Base-by-base conservation (phyloP, 2,797 vertebrate genomes). In the Silurus aristotelis region DNA sequence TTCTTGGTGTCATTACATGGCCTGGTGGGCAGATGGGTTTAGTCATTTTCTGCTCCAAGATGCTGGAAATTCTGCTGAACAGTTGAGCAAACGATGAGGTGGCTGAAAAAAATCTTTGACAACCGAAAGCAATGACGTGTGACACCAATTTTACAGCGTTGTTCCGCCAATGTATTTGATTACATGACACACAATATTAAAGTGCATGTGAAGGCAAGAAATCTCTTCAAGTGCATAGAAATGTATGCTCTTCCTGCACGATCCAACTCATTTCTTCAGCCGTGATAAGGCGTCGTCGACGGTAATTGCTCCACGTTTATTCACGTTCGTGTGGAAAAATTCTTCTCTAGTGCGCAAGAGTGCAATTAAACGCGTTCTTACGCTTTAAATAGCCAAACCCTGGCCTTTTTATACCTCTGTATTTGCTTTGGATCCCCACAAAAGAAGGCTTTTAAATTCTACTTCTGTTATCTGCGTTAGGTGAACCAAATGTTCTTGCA, bases 1-100 rank as follows among this genome's bases (percentile, higher is more conserved):
- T 93, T 94, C 93, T 94, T 92, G 86, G 91, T 92, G 92, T 94
- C 92, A 95, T 95, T 95, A 93, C 94, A 95, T 88, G 92, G 94
- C 90, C 92, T 90, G 92, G 91, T 93, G 93, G 92, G 91, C 92
- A 94, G 93, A 95, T 91, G 93, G 93, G 92, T 92, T 88, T 91
- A 83, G 91, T 91, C 92, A 93, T 93, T 92, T 87, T 93, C 92
- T 93, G 93, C 91, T 93, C 92, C 92, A 93, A 90, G 93, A 94
- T 87, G 87, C 89, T 90, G 87, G 91, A 93, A 93, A 92, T 89
- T 84, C 88, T 90, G 90, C 71, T 83, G 71, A 68, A 83, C 82
- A 60, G 31, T 63, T 4, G 58, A 61, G 12, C 22, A 27, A 52
- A 80, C 8, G 43, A 58, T 79, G 48, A 78, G 58, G 58, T 58